A percentile compares a stretch with the other conserved stretches of the same genome.
These are phyloP conservation scores for Centropristis striata DNA, from an alignment of 2,113 vertebrate genomes.

Conservation along the genomic window DNA sequence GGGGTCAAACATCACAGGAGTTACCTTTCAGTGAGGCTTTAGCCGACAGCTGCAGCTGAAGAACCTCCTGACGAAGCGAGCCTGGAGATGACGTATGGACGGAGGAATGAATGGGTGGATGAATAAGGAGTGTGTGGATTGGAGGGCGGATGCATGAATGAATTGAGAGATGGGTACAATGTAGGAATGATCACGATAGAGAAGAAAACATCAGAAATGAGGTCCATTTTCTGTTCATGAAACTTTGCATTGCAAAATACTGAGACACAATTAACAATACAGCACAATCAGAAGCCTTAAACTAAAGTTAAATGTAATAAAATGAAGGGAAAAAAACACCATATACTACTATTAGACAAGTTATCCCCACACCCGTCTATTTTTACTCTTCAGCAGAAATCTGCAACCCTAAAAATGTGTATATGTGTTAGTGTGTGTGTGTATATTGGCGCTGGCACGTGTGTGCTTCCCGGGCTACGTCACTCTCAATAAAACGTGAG, in stretches of 20 bases:
- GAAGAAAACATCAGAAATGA: slow-evolving; percentile 39
- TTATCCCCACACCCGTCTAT: not conserved
- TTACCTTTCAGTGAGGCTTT: slow-evolving; percentile 86
- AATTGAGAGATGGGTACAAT: not conserved
- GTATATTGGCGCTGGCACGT: slow-evolving; percentile 6
- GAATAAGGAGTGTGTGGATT: slow-evolving; percentile 8
- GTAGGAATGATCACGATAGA: slow-evolving; percentile 4
- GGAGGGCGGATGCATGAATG: not conserved
- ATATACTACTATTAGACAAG: not conserved
- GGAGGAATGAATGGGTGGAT: slow-evolving; percentile 19
- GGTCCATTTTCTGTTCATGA: not conserved
- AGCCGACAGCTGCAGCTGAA: slow-evolving; percentile 86
- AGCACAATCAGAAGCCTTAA: not conserved
- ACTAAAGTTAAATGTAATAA: not conserved
- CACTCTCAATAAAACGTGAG: slow-evolving; percentile 38
- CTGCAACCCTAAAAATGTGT: not conserved
- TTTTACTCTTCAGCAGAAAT: not conserved
- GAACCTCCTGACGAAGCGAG: slow-evolving; percentile 87
- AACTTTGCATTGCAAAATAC: not conserved
- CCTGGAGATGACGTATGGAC: slow-evolving; percentile 71
- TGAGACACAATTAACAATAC: not conserved
- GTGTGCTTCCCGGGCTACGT: not conserved
- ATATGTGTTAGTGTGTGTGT: not conserved
- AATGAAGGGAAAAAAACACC: not conserved
- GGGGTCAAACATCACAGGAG: slow-evolving; percentile 11